Conservation (phyloP, 2,888 invertebrate genomes). For the Polydrusus pterygomalis region DNA sequence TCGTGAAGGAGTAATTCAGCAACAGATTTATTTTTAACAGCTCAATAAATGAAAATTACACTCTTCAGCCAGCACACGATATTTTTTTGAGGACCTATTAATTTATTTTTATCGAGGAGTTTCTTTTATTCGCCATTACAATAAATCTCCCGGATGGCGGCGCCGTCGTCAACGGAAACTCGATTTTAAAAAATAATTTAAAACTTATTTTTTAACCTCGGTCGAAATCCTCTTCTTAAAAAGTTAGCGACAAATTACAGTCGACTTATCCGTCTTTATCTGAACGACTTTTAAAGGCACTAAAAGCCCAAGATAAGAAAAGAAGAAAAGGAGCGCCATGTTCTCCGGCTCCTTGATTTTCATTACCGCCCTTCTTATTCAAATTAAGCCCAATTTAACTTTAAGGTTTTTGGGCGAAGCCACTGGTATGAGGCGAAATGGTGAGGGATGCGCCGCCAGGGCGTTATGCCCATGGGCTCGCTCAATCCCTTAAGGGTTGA, state of each 20-base stretch:
- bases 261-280: constrained; percentile 46
- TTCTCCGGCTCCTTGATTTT: constrained; percentile 44
- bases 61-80: no score
- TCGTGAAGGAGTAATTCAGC: no score
- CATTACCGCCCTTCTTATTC: constrained; percentile 53
- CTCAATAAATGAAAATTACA: no score
- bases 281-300: constrained; percentile 48
- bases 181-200: no score
- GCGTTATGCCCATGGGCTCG: constrained; percentile 41
- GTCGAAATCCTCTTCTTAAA: constrained; percentile 18
- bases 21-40: no score
- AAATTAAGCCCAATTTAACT: constrained; percentile 54
- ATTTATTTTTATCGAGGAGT: no score
- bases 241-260: constrained; percentile 36
- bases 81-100: no score
- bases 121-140: no score
- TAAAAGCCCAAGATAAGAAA: constrained; percentile 47
- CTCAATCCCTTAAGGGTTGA: constrained; percentile 32
- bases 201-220: constrained; percentile 5
- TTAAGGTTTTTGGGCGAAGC: constrained; percentile 49
- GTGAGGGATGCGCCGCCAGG: constrained; percentile 26
- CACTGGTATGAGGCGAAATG: constrained; percentile 38
- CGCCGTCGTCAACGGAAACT: no score
- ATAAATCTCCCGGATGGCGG: no score
- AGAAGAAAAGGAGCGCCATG: constrained; percentile 41